phyloP scores from a whole-genome alignment of 92 coral and sea anemone genomes.

The Parazoanthus atlanticus region DNA sequence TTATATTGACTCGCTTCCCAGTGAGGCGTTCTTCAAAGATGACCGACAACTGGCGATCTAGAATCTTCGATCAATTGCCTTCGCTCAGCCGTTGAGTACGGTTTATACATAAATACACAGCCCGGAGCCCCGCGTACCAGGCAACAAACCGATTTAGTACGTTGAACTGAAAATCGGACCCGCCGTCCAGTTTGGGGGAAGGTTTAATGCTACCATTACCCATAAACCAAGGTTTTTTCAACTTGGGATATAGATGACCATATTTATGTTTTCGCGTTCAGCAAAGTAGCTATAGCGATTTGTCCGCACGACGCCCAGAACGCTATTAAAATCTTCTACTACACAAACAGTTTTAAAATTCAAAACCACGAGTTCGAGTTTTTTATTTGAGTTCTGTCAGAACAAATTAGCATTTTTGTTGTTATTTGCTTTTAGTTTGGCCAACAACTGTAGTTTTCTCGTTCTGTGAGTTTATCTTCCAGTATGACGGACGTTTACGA shows the following conservation, averaged over 20 bases:
- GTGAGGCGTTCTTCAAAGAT: not conserved
- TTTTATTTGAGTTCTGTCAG: slow-evolving; percentile 47
- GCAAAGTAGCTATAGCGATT: slow-evolving; percentile 8
- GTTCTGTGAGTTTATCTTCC: not conserved
- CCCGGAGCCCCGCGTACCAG: slow-evolving; percentile 2
- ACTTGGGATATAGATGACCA: not conserved
- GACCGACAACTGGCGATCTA: not conserved
- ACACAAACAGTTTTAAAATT: slow-evolving; percentile 34
- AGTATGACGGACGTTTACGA: not conserved
- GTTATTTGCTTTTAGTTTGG: slow-evolving; percentile 33
- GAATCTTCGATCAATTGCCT: slow-evolving; percentile 12
- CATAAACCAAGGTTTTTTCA: not conserved
- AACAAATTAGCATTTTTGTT: slow-evolving; percentile 48
- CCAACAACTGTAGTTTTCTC: slow-evolving; percentile 21
- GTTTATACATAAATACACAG: not conserved
- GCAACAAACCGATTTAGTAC: slow-evolving; percentile 10
- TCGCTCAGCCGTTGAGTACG: not conserved
- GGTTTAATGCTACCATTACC: not conserved
- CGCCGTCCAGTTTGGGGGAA: not conserved
- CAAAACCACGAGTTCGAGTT: not conserved
- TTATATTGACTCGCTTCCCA: not conserved
- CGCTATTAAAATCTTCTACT: not conserved
- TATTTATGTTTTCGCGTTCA: not conserved
- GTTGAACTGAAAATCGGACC: not conserved
- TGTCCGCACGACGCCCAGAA: not conserved